Base-by-base conservation (phyloP, 2,113 vertebrate genomes). In the Ptychochromis oligacanthus region DNA sequence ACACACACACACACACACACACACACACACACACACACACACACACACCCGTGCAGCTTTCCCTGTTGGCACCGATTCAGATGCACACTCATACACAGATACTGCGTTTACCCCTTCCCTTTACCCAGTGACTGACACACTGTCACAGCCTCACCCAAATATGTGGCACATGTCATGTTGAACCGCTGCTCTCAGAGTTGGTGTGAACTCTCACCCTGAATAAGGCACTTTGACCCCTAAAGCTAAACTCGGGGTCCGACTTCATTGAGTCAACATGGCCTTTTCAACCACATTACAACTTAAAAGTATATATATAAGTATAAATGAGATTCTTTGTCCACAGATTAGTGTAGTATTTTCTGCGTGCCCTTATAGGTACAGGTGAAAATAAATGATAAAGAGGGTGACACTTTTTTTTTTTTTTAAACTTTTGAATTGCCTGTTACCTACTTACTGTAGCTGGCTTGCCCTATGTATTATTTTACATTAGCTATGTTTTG, bases 1-100 rank as follows among this genome's bases (percentile, higher is more conserved):
- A 60, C 75, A 58, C 81, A 82, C 83, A 18, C 20, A 36, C 85
- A 18, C 20, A 36, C 85, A 60, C 75, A 58, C 81, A 82, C 83
- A 18, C 20, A 36, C 85, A 60, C 75, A 58, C 81, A 82, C 83
- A 18, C 20, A 36, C 85, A 60, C 75, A 58, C 81, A 82, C 83
- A 18, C 20, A 36, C 85, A n/a, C 43, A 40, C 7, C 31, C 57
- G 67, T 43, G 28, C 75, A 86, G 77, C 24, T 55, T 76, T 64
- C 67, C 82, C 65, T 58, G 6, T 62, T 88, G 87, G 82, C 87
- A 79, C 22, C 12, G 20, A 67, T 26, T 13, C 54, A 67, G 13
- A 89, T 17, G 7, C 31, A 85, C 74, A 82, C 55, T 64, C 49
- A 38, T 55, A 43, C 58, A 70, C 61, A 80, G 74, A 79, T 60